Evolutionary conservation across 2,797 vertebrate species (phyloP).

Genomic region (Ptychobarbus kaznakovi): DNA sequence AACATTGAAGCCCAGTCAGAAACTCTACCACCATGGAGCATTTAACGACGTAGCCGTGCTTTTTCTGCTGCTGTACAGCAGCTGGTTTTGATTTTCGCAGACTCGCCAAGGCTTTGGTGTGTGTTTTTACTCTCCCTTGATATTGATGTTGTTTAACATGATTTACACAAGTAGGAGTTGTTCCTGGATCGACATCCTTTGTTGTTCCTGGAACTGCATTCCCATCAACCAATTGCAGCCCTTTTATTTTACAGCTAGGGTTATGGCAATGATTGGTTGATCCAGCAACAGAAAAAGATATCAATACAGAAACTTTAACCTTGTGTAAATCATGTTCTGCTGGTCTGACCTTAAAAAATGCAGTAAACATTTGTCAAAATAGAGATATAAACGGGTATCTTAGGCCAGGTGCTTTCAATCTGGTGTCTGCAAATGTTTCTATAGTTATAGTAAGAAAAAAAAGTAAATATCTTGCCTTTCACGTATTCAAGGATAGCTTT

Average conservation of each 20-base stretch:
- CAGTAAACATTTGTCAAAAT: background rate
- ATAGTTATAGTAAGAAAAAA: background rate
- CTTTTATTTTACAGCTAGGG: conserved; percentile 19
- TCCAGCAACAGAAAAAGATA: background rate
- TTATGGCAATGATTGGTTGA: conserved; percentile 16
- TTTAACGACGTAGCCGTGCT: conserved; percentile 4
- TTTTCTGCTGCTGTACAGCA: background rate
- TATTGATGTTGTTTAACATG: conserved; percentile 29
- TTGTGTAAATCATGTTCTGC: conserved; percentile 5
- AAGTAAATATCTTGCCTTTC: background rate
- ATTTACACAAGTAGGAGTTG: conserved; percentile 27
- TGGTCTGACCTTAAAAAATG: background rate
- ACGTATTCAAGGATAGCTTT: background rate
- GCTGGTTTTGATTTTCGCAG: conserved; percentile 16
- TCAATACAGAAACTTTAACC: background rate
- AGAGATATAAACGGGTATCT: background rate
- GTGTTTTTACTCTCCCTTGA: conserved; percentile 17
- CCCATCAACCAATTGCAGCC: background rate
- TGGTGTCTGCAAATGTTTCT: background rate
- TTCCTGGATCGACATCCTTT: conserved; percentile 26
- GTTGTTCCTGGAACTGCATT: conserved; percentile 24
- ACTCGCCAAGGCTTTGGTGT: background rate
- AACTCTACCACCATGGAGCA: background rate
- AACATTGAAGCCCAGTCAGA: conserved; percentile 33
- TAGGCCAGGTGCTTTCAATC: background rate